Evolutionary conservation across 2,113 vertebrate species (phyloP), one percentile per base, ranked within the genome.

Genomic region (Ciconia stormi): DNA sequence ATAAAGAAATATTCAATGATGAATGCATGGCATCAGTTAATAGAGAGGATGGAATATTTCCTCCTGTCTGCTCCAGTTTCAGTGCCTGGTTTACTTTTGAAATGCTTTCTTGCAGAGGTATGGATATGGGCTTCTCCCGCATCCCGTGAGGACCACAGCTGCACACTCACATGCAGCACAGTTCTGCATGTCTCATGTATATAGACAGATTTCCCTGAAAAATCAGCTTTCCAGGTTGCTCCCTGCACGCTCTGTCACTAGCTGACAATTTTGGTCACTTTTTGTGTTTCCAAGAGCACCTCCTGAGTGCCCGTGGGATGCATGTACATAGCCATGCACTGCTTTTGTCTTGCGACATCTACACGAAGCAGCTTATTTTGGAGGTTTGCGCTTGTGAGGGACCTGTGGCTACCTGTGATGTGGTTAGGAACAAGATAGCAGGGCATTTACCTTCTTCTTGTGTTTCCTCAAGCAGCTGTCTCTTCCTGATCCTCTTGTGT

Each of bases 1-100:
- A 26, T 30, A 74, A 72, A 65, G 59, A 77, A 36, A 42, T 50
- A 32, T 8, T 85, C 27, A 58, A 22, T 0, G 1, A 86, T 29
- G 55, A 86, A 58, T 0, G 0, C 38, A 7, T 13, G 29, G 25
- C 22, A 65, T 58, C 40, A 53, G 36, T 49, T 30, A 52, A 29
- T 13, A 61, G 30, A 63, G 40, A 46, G 12, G 12, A 65, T 27
- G 10, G 42, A 65, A 47, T 56, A 32, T 27, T 91, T 93, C 50
- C 20, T 73, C 40, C 49, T 67, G 17, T 26, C 62, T 69, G n/a
- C n/a, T 91, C 22, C 42, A 58, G 27, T 73, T 87, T 61, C 70
- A 66, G 58, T 52, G 21, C 10, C 38, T 63, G 76, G 20, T 56
- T 83, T 77, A 29, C 53, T 74, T 82, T 32, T 66, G 18, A 71